Conservation (phyloP, 2,797 vertebrate genomes). For the Galaxias olidus region DNA sequence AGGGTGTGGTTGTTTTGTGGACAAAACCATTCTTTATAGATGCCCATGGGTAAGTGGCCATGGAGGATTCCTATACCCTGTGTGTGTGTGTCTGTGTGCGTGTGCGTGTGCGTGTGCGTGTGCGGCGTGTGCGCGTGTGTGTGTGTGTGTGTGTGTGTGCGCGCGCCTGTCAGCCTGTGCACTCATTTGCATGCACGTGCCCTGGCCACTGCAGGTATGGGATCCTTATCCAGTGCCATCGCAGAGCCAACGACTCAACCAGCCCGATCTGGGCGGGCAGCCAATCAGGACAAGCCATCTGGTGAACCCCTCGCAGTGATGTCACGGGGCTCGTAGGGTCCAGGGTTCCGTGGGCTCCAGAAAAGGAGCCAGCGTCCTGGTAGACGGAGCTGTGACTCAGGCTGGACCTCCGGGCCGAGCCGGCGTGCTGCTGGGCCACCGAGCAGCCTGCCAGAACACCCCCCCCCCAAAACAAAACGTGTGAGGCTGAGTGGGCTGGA, state of each 20-base stretch:
- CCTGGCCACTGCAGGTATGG: conserved; percentile 53
- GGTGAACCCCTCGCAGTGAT: conserved; percentile 74
- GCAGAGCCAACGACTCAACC: conserved; percentile 71
- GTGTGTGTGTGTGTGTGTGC: background rate
- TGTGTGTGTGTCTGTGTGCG: background rate
- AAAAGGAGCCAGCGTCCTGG: conserved; percentile 46
- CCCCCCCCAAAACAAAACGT: too few relatives aligned
- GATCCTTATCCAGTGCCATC: conserved; percentile 65
- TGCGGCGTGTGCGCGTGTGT: conserved; percentile 20
- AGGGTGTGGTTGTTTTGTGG: conserved; percentile 52
- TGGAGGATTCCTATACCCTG: background rate
- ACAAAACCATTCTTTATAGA: conserved; percentile 57
- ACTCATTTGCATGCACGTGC: background rate
- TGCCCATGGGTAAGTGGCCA: conserved; percentile 18
- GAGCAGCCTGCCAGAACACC: conserved; percentile 20
- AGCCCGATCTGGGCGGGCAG: conserved; percentile 67
- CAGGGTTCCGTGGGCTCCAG: conserved; percentile 51
- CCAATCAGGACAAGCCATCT: conserved; percentile 77
- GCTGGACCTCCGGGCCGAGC: conserved; percentile 47
- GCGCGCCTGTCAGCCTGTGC: too few relatives aligned
- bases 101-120: background rate
- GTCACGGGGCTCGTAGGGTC: conserved; percentile 59
- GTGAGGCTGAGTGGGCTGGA: conserved; percentile 31
- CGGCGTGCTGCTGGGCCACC: conserved; percentile 21
- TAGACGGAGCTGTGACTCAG: conserved; percentile 66